Evolutionary conservation across 2,888 invertebrate genomes (phyloP).

Genomic region (Corythucha ciliata): DNA sequence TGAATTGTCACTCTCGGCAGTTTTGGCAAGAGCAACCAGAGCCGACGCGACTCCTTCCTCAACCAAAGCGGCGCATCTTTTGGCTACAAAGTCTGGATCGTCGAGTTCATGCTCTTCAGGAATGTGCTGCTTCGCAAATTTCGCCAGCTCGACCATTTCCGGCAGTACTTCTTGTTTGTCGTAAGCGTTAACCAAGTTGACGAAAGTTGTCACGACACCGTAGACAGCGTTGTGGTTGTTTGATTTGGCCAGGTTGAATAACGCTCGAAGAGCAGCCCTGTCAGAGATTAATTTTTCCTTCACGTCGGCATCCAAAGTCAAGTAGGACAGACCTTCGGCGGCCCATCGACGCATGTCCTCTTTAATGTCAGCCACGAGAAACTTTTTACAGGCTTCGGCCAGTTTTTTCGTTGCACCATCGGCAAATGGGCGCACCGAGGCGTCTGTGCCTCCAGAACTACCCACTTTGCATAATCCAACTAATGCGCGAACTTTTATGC

Average conservation of each 20-base stretch:
- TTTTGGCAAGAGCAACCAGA: constrained; percentile 78
- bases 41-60: constrained; percentile 83
- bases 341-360: constrained; percentile 93
- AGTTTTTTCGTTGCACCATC: constrained; percentile 89
- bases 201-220: constrained; percentile 87
- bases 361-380: constrained; percentile 76
- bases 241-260: constrained; percentile 79
- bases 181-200: constrained; percentile 94
- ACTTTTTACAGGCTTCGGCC: constrained; percentile 87
- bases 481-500: constrained; percentile 76
- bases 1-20: constrained; percentile 79
- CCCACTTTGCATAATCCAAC: constrained; percentile 95
- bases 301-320: constrained; percentile 95
- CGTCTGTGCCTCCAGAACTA: constrained; percentile 89
- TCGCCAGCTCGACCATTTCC: constrained; percentile 94
- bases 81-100: constrained; percentile 75
- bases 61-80: constrained; percentile 62
- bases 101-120: constrained; percentile 93
- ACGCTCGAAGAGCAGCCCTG: constrained; percentile 64
- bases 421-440: constrained; percentile 85
- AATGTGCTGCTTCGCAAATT: constrained; percentile 98
- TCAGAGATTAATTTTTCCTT: constrained; percentile 94
- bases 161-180: constrained; percentile 94
- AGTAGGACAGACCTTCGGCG: constrained; percentile 89
- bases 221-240: constrained; percentile 77